Evolutionary conservation across 2,113 vertebrate genomes (phyloP).

Genomic region (Tiliqua scincoides): DNA sequence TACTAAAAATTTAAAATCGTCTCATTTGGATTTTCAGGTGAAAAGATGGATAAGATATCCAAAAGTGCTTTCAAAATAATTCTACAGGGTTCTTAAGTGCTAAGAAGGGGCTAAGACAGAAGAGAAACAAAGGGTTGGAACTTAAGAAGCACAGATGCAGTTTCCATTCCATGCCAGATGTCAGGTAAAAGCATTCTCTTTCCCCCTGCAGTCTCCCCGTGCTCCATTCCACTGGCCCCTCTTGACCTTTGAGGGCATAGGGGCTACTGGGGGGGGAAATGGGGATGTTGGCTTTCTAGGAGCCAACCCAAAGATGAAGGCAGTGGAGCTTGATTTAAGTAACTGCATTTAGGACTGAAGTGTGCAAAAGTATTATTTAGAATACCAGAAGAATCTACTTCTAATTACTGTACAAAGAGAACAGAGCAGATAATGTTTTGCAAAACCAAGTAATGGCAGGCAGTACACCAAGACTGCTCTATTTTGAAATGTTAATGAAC

Average conservation of each 20-base stretch:
- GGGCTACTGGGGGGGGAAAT: too few relatives aligned
- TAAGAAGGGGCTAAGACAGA: too few relatives aligned
- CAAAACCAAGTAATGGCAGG: neutral
- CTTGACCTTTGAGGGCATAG: too few relatives aligned
- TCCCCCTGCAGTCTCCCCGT: too few relatives aligned
- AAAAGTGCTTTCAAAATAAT: constrained; percentile 51
- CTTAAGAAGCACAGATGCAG: too few relatives aligned
- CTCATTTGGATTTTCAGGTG: constrained; percentile 15
- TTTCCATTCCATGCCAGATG: too few relatives aligned
- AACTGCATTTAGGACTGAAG: neutral
- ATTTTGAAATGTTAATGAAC: neutral
- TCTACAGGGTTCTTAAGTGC: neutral
- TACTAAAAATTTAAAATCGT: constrained; percentile 37
- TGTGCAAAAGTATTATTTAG: neutral
- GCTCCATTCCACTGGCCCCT: too few relatives aligned
- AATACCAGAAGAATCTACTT: neutral
- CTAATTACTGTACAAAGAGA: neutral
- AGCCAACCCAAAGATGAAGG: neutral
- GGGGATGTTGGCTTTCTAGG: too few relatives aligned
- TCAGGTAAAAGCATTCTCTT: too few relatives aligned
- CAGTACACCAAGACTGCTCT: neutral
- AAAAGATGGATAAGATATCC: neutral
- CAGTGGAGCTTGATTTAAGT: neutral
- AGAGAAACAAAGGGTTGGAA: too few relatives aligned
- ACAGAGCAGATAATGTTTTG: neutral